These are phyloP conservation scores for Choristoneura fumiferana DNA, from an alignment of 1,140 invertebrate genomes.

Conservation along the genomic window DNA sequence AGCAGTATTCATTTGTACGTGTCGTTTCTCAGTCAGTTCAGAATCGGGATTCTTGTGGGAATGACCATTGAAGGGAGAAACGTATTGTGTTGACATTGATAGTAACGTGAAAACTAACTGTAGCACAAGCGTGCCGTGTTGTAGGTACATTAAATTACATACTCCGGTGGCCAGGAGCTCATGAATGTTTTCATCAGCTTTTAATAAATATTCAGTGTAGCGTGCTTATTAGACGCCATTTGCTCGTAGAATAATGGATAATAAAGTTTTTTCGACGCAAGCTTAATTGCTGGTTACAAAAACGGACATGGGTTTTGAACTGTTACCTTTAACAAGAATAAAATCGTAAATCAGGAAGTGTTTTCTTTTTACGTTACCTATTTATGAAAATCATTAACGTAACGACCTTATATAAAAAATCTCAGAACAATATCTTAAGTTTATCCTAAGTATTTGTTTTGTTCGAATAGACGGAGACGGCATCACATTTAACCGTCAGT, in stretches of 20 bases:
- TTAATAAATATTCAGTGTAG: conserved; percentile 22
- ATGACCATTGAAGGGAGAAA: conserved; percentile 16
- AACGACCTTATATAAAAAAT: no score
- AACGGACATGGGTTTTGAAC: no score
- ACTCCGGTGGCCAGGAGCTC: neutral
- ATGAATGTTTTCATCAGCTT: conserved; percentile 19
- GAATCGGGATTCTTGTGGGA: neutral
- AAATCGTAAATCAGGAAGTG: no score
- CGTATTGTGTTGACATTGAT: neutral
- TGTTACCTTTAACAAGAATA: no score
- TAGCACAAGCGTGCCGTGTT: conserved; percentile 18
- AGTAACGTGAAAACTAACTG: conserved; percentile 37
- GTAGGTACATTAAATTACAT: conserved; percentile 15
- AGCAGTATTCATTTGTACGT: conserved; percentile 3
- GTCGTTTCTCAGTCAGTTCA: neutral
- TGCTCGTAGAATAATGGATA: neutral
- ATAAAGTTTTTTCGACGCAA: neutral
- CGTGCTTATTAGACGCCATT: conserved; percentile 18
- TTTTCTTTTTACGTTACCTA: no score
- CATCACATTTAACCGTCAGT: no score
- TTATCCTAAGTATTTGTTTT: neutral
- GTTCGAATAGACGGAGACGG: no score
- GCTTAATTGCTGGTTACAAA: no score
- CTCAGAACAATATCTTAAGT: neutral
- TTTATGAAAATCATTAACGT: no score